Base-by-base conservation (phyloP, 2,797 vertebrate genomes). In the Miichthys miiuy region DNA sequence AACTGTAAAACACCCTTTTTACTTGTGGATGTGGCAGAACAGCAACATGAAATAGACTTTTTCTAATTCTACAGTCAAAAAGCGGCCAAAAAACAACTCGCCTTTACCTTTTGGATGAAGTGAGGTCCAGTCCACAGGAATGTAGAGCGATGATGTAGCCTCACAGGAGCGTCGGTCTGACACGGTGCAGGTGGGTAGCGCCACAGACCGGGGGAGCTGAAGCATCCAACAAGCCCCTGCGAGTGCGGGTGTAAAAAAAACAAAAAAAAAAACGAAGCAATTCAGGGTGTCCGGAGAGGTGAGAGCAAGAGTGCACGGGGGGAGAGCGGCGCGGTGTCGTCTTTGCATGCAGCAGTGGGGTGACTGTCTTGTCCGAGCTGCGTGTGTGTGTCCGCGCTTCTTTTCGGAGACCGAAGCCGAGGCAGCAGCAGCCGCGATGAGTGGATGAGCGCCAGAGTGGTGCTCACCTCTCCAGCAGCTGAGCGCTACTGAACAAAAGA, bases 401-500 rank as follows among this genome's bases (percentile, higher is more conserved):
- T 81, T 17, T 65, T 62, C 42, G 50, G 61, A 67, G 80, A 65
- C 63, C 8, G 34, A 77, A 83, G 69, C 68, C 42, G 65, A 76
- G 42, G 68, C 62, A 38, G 66, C 62, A 38, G 76, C 75, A 62
- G 77, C 73, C 25, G 78, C 67, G 80, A 76, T 25, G 75, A 85
- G 91, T 82, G 87, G 82, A 87, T 25, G 79, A 86, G 90, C 87
- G 84, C 84, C 82, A 51, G 87, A 90, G 87, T 84, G 90, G 76
- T 89, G 91, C 89, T 89, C 92, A 90, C 93, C 88, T 94, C 93
- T 90, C 90, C 90, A 91, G 93, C 93, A 93, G 91, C 94, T 84
- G 88, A 92, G 91, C 86, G 94, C 93, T 91, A 94, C 93, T 95
- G 94, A 95, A 95, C 94, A 95, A 95, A 93, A 94, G 94, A 92